Conservation (phyloP, 2,797 vertebrate species). For the Diglossa cyanea region DNA sequence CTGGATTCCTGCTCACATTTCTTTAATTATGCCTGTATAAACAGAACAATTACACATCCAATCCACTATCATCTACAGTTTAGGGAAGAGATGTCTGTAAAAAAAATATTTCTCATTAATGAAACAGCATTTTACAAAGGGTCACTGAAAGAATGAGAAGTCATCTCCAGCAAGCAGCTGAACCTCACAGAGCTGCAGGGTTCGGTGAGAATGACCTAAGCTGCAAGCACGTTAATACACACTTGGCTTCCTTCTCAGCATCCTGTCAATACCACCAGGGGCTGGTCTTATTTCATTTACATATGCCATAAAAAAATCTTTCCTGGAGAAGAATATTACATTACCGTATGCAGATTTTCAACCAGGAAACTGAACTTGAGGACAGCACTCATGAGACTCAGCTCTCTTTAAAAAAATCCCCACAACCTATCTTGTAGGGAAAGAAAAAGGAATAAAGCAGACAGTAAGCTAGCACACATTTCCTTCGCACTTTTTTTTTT, state of each 20-base stretch:
- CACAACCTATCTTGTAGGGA: not conserved
- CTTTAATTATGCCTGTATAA: conserved; percentile 47
- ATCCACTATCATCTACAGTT: conserved; percentile 6
- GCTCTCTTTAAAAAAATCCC: not conserved
- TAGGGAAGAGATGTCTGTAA: not conserved
- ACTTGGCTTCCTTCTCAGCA: conserved; percentile 36
- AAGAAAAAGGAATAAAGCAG: not conserved
- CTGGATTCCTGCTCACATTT: not conserved
- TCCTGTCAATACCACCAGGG: conserved; percentile 58
- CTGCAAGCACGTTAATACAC: conserved; percentile 8
- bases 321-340: conserved; percentile 46
- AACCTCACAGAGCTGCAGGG: conserved; percentile 52
- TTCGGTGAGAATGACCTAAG: conserved; percentile 46
- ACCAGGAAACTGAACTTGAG: conserved; percentile 52
- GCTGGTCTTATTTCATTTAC: conserved; percentile 62
- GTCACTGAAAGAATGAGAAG: conserved; percentile 41
- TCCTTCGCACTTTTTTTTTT: not conserved
- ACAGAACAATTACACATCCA: not conserved
- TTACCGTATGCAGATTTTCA: conserved; percentile 64
- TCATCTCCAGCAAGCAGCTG: conserved; percentile 22
- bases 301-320: conserved; percentile 46
- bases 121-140: conserved; percentile 33
- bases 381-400: conserved; percentile 14
- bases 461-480: not conserved
- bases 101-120: conserved; percentile 18